Evolutionary conservation across 2,797 vertebrate genomes (phyloP).

Genomic region (Gorsachius magnificus): DNA sequence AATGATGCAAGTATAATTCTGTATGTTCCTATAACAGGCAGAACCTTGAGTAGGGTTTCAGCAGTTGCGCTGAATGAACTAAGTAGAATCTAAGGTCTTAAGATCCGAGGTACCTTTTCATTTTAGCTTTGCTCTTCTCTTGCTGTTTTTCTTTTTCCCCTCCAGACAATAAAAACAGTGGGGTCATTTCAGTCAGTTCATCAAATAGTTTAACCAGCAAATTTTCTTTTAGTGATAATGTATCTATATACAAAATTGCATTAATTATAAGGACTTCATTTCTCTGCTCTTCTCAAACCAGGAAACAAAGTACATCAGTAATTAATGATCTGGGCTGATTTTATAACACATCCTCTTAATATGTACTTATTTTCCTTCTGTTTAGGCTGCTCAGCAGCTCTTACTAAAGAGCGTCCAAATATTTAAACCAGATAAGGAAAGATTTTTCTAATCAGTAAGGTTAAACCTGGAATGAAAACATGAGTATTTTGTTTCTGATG

Average conservation of each 20-base stretch:
- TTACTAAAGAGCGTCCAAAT: neutral
- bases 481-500: neutral
- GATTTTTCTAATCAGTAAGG: neutral
- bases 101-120: neutral
- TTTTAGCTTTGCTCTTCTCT: neutral
- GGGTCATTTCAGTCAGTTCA: neutral
- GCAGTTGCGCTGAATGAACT: neutral
- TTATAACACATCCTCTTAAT: neutral
- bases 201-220: neutral
- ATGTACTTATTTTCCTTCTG: neutral
- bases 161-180: neutral
- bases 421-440: neutral
- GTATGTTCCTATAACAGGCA: neutral
- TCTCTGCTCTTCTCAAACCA: neutral
- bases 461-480: neutral
- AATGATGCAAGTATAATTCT: neutral
- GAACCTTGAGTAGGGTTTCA: neutral
- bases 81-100: neutral
- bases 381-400: neutral
- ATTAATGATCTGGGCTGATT: neutral
- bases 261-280: neutral
- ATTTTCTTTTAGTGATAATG: neutral
- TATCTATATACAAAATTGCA: neutral
- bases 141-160: neutral
- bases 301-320: neutral